These are phyloP conservation scores for Amphiprion percula DNA, from an alignment of 2,113 vertebrate species.

Conservation along the genomic window DNA sequence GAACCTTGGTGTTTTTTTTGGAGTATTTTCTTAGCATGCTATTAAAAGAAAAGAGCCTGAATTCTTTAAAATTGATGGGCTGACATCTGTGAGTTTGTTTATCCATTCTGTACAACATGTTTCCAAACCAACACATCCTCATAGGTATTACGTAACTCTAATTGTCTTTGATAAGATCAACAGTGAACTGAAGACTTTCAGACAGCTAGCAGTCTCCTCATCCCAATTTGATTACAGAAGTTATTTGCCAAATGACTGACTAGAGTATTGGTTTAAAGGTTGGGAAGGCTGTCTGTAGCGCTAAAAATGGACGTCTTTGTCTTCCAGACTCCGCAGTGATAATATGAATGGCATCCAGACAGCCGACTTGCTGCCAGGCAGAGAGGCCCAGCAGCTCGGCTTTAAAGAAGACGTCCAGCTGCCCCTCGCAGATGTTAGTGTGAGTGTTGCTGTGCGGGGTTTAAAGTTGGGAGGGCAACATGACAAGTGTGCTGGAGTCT, in stretches of 20 bases:
- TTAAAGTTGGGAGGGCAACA: conserved; percentile 5
- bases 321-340: conserved; percentile 62
- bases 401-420: conserved; percentile 70
- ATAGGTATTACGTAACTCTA: conserved; percentile 16
- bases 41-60: background rate
- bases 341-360: conserved; percentile 70
- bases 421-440: conserved; percentile 64
- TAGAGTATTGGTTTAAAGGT: conserved; percentile 52
- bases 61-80: background rate
- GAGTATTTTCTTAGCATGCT: background rate
- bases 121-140: background rate
- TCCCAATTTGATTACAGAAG: conserved; percentile 40
- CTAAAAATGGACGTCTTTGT: conserved; percentile 65
- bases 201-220: background rate
- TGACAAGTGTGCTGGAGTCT: background rate
- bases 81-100: background rate
- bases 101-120: background rate
- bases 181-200: conserved; percentile 21
- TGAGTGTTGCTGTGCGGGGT: conserved; percentile 38
- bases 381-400: conserved; percentile 55
- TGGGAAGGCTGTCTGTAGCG: conserved; percentile 12
- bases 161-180: conserved; percentile 32
- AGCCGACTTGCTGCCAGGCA: conserved; percentile 58
- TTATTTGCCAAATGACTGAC: conserved; percentile 53
- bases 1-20: background rate